Evolutionary conservation across 2,888 invertebrate genomes (phyloP).

Genomic region (Cataglyphis livida): DNA sequence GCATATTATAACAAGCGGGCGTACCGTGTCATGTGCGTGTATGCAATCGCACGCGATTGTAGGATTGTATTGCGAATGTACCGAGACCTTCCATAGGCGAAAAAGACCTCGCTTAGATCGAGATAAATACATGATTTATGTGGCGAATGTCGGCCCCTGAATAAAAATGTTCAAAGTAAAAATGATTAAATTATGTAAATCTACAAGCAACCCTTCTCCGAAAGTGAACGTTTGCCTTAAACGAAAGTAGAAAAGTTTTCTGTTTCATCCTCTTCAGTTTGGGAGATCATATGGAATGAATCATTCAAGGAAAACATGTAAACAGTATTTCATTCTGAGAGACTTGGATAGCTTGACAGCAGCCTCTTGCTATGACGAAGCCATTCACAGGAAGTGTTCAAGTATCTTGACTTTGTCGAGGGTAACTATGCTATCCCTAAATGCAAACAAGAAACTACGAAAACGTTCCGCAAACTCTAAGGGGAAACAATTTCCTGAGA

Average conservation of each 20-base stretch:
- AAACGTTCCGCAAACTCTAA: slow-evolving; percentile 28
- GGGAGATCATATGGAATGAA: neutral
- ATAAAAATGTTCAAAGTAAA: slow-evolving; percentile 27
- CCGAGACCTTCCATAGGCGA: slow-evolving; percentile 11
- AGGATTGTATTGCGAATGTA: neutral
- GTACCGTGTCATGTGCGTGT: neutral
- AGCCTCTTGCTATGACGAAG: slow-evolving; percentile 12
- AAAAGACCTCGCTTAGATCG: neutral
- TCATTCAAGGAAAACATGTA: slow-evolving; percentile 19
- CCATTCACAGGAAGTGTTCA: slow-evolving; percentile 3
- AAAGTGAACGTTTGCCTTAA: neutral
- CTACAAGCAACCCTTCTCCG: slow-evolving; percentile 8
- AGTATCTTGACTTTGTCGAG: slow-evolving; percentile 27
- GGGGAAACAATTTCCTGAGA: slow-evolving; percentile 23
- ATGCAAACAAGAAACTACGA: slow-evolving; percentile 45
- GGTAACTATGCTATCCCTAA: neutral
- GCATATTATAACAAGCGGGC: slow-evolving; percentile 68
- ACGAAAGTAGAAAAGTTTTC: neutral
- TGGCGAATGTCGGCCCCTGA: neutral
- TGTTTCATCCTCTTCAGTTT: neutral
- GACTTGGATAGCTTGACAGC: slow-evolving; percentile 15
- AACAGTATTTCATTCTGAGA: slow-evolving; percentile 8
- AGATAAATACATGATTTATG: neutral
- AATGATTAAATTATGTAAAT: slow-evolving; percentile 37
- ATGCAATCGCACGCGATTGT: neutral